phyloP scores from a whole-genome alignment of 2,113 vertebrate genomes.

The Malurus alboscapulatus region DNA sequence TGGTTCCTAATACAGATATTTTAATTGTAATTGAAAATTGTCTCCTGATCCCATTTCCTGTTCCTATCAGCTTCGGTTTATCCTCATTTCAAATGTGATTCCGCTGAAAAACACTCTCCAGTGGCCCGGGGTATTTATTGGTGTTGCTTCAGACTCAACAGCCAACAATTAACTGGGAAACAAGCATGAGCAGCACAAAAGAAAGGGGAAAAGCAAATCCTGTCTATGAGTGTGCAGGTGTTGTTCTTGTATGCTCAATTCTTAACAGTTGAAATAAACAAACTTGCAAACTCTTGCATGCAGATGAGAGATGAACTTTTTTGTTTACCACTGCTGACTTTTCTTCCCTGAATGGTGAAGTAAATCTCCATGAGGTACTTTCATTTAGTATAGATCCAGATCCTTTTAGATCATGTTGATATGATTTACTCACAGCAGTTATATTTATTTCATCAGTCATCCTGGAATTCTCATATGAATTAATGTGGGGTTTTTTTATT shows the following conservation, averaged over 20 bases:
- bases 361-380: neutral
- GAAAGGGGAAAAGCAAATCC: neutral
- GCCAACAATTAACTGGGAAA: neutral
- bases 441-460: neutral
- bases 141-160: neutral
- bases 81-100: neutral
- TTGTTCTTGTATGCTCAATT: neutral
- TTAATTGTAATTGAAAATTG: neutral
- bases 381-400: neutral
- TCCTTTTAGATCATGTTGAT: neutral
- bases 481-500: neutral
- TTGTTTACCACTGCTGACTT: neutral
- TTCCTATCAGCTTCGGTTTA: neutral
- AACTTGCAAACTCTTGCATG: neutral
- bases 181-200: neutral
- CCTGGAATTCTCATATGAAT: neutral
- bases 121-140: neutral
- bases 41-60: neutral
- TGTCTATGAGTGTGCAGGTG: neutral
- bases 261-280: neutral
- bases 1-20: conserved; percentile 14
- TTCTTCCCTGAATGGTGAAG: neutral
- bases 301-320: neutral
- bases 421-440: neutral
- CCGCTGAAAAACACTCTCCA: neutral